Evolutionary conservation across 1,140 invertebrate species (phyloP), one percentile per base, ranked within the genome.

Genomic region (Globodera rostochiensis): DNA sequence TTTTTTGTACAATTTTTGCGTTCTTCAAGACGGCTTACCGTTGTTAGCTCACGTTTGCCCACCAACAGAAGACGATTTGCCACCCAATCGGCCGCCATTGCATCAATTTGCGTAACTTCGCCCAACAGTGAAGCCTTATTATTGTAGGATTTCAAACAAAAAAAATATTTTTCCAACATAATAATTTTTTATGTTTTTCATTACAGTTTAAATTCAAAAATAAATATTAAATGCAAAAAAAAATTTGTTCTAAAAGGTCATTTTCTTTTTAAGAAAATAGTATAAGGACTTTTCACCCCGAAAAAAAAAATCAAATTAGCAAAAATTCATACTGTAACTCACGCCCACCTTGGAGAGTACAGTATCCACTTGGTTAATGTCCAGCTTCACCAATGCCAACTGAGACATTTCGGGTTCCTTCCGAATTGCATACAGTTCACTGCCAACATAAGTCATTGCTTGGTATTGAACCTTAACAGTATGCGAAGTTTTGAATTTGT

Each of bases 61-160:
- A 89, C 87, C 45, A 89, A 79, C 21, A 89, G 79, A 5, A 89
- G 80, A 4, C 88, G 74, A 77, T 89, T 90, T 0, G 83, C 87
- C 15, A 89, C 85, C 88, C 88, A 89, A 74, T 89, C 88, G 79
- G 83, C 85, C 11, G 89, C 84, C 84, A 89, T 90, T 15, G 89
- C 87, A 36, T 87, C 84, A 57, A 89, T 90, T 79, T 84, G 74
- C 8, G 69, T 70, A 49, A 88, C 86, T 73, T 90, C 88, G 6
- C 86, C 88, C 47, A 81, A 84, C 3, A 88, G 74, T 5, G 88
- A 74, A 0, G 83, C 84, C 86, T 86, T 64, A 19, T n/a, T n/a
- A 19, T 15, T 2, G 19, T 19, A 19, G 6, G 15, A 15, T 19
- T 15, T 60, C 19, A 60, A 60, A 60, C 15, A 64, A 5, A 36